Evolutionary conservation across 2,888 invertebrate genomes (phyloP).

Genomic region (Nasonovia ribisnigri): DNA sequence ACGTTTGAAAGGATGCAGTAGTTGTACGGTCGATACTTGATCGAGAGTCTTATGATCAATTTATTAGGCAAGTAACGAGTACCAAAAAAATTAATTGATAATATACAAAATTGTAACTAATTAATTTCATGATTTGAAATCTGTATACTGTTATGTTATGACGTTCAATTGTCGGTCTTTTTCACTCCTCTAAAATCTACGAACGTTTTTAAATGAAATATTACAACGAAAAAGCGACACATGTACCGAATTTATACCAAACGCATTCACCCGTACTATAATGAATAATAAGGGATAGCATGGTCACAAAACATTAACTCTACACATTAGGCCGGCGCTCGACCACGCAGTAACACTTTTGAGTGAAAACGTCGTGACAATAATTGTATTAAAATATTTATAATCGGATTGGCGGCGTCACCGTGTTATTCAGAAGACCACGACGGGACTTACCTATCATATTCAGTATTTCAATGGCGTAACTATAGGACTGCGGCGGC

Average conservation of each 20-base stretch:
- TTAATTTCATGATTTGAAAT: neutral
- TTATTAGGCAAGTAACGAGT: neutral
- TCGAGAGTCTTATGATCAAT: neutral
- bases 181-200: neutral
- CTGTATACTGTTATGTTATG: neutral
- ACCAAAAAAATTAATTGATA: neutral
- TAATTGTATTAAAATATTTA: neutral
- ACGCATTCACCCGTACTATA: neutral
- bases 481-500: too few relatives aligned
- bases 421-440: neutral
- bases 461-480: neutral
- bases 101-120: neutral
- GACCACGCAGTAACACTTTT: neutral
- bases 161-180: neutral
- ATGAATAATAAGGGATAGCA: neutral
- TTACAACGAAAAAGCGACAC: neutral
- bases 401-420: neutral
- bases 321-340: neutral
- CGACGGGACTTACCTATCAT: neutral
- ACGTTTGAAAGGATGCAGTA: neutral
- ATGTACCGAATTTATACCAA: neutral
- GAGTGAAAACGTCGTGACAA: neutral
- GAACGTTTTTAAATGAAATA: neutral
- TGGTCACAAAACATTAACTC: neutral
- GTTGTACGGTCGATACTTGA: neutral